Evolutionary conservation across 2,888 invertebrate species (phyloP).

Genomic region (Tachina lurida): DNA sequence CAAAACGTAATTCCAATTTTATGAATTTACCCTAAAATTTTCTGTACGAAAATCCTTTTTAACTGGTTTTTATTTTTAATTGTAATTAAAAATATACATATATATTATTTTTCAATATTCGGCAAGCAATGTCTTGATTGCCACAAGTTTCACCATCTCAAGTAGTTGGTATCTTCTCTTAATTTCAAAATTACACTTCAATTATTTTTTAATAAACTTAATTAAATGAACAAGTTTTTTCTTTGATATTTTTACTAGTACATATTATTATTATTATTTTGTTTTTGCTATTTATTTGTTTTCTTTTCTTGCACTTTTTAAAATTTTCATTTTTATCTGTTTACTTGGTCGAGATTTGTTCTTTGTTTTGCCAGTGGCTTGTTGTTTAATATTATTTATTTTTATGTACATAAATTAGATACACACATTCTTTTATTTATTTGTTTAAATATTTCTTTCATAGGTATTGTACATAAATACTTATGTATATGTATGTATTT

Average conservation of each 20-base stretch:
- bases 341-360: constrained; percentile 54
- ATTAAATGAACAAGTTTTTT: not conserved
- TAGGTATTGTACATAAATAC: constrained; percentile 21
- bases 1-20: constrained; percentile 3
- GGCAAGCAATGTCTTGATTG: not conserved
- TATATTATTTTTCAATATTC: constrained; percentile 30
- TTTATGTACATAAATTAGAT: constrained; percentile 19
- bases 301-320: constrained; percentile 21
- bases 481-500: constrained; percentile 10
- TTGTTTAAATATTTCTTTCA: constrained; percentile 64
- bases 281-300: constrained; percentile 11
- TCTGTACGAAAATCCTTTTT: not conserved
- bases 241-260: too few species aligned
- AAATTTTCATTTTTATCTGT: constrained; percentile 44
- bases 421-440: constrained; percentile 27
- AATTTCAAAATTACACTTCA: constrained; percentile 33
- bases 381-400: constrained; percentile 28
- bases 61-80: not conserved
- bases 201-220: constrained; percentile 15
- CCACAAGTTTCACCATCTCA: constrained; percentile 47
- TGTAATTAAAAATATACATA: not conserved
- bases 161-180: not conserved
- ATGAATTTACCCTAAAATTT: not conserved
- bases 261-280: constrained; percentile 20
- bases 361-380: constrained; percentile 37